Percentiles rank a stretch among this genome's conserved stretches.
Conservation (phyloP, 2,888 invertebrate genomes). For the Lycocerus yunnanus region DNA sequence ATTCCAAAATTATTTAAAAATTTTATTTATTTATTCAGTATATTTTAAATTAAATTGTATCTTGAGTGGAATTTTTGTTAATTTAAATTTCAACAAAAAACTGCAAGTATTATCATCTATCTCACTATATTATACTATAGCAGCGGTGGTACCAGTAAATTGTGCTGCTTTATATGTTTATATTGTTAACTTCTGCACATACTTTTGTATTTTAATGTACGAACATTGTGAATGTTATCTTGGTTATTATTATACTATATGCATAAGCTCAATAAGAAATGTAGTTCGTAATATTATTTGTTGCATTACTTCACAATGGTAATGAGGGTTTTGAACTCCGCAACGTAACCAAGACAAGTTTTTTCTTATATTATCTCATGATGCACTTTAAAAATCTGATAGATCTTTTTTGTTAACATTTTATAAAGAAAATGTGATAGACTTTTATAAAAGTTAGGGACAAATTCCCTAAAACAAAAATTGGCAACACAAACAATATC, state of each 20-base stretch:
- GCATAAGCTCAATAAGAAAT: constrained; percentile 24
- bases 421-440: background rate
- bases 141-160: background rate
- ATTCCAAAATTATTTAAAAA: too few relatives aligned
- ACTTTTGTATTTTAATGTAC: constrained; percentile 17
- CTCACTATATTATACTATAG: background rate
- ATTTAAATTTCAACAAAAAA: background rate
- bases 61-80: background rate
- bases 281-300: constrained; percentile 16
- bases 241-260: constrained; percentile 14
- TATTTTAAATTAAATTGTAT: background rate
- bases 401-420: background rate
- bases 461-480: too few relatives aligned
- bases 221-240: constrained; percentile 22
- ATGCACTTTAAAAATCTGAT: background rate
- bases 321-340: constrained; percentile 21
- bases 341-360: background rate
- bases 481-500: too few relatives aligned
- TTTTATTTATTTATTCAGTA: too few relatives aligned
- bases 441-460: too few relatives aligned
- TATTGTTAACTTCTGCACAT: constrained; percentile 27
- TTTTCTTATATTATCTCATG: background rate
- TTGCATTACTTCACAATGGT: constrained; percentile 25
- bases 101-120: background rate
- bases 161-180: constrained; percentile 15